Percentiles rank a stretch among this genome's conserved stretches.
Conservation (phyloP, 2,888 invertebrate species). For the Nemoura dubitans region DNA sequence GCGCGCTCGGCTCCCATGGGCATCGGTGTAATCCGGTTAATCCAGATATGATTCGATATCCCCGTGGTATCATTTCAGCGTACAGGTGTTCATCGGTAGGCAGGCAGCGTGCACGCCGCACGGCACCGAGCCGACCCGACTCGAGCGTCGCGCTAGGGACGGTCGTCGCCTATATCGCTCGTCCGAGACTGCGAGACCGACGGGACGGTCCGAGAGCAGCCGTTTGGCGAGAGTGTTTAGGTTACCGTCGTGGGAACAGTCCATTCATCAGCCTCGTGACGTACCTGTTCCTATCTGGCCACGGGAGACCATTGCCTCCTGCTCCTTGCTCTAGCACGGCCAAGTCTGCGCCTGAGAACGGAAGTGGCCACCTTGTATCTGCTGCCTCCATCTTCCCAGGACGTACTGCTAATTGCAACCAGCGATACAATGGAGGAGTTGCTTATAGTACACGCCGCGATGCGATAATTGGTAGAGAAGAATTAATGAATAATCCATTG, state of each 20-base stretch:
- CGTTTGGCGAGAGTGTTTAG: slow-evolving; percentile 20
- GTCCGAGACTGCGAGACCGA: too few species aligned
- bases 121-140: too few species aligned
- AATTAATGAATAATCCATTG: slow-evolving; percentile 41
- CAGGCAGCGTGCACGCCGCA: background rate
- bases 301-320: slow-evolving; percentile 35
- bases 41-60: slow-evolving; percentile 41
- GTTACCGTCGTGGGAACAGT: slow-evolving; percentile 19
- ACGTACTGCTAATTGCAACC: slow-evolving; percentile 32
- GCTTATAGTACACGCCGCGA: slow-evolving; percentile 31
- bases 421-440: slow-evolving; percentile 35
- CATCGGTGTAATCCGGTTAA: slow-evolving; percentile 41
- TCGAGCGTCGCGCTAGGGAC: background rate
- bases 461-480: slow-evolving; percentile 39
- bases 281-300: slow-evolving; percentile 15
- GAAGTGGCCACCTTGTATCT: slow-evolving; percentile 39
- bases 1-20: slow-evolving; percentile 25
- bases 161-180: background rate
- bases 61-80: slow-evolving; percentile 3
- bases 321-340: background rate
- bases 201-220: background rate
- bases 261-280: background rate
- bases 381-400: slow-evolving; percentile 37
- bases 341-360: slow-evolving; percentile 33
- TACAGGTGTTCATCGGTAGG: background rate